Evolutionary conservation across 2,113 vertebrate species (phyloP), one percentile per base, ranked within the genome.

Genomic region (Laterallus jamaicensis): DNA sequence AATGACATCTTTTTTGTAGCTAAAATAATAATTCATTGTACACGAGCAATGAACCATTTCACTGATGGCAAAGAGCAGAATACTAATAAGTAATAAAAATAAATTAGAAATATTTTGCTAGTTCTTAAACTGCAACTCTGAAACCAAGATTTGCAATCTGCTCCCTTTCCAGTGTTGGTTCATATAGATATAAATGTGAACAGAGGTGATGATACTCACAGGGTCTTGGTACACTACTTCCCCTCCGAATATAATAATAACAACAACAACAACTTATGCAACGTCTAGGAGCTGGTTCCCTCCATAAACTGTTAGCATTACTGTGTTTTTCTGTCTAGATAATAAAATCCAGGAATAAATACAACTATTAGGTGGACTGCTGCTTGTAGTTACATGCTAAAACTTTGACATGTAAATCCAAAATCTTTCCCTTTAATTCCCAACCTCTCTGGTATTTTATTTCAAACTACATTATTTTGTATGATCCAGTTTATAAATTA

Each of bases 21-120:
- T 92, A 44, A 96, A 95, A 69, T 22, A 67, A 55, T 90, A 15
- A 76, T 88, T 93, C 92, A 40, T 84, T 93, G 35, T 54, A 52
- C 60, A 76, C 90, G 50, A 90, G 73, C 40, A 85, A 42, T 71
- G 74, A 86, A 50, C 22, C n/a, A 28, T 63, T 74, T 89, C 40
- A 56, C 32, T 86, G 37, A 88, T 37, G 75, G 42, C 62, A 52
- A 95, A 82, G 37, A 31, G 58, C 24, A 86, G 75, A 86, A 92
- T 42, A 90, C 19, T n/a, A 88, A 24, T 62, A 71, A 77, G 29
- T 37, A 73, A 59, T 89, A 83, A 73, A 95, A 93, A 70, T 58
- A 77, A 31, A 44, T 56, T 49, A 39, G 39, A 80, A 84, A 71
- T 95, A 49, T 82, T 90, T 92, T 79, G 39, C 35, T 76, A 68